phyloP scores from a whole-genome alignment of 2,113 vertebrate species.

The Tragelaphus scriptus region DNA sequence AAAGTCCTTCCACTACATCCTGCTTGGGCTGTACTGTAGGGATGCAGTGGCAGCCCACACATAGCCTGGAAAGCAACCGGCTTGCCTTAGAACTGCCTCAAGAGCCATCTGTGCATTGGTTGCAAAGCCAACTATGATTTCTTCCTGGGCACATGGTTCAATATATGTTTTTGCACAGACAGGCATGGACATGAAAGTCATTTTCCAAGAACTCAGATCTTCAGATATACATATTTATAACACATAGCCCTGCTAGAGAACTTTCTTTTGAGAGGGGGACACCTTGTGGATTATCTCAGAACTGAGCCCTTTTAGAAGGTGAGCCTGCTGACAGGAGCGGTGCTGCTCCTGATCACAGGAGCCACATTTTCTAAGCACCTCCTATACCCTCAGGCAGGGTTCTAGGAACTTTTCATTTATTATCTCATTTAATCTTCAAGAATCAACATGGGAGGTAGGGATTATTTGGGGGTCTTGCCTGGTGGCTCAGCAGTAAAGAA shows the following conservation, averaged over 20 bases:
- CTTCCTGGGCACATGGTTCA: slow-evolving; percentile 59
- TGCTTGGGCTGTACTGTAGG: neutral
- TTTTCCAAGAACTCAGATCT: slow-evolving; percentile 54
- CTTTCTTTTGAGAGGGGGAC: slow-evolving; percentile 61
- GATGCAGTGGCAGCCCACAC: neutral
- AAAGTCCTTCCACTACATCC: slow-evolving; percentile 1
- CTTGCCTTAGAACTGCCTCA: slow-evolving; percentile 35
- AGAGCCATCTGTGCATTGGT: slow-evolving; percentile 17
- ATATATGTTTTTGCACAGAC: slow-evolving; percentile 59
- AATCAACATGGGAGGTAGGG: neutral
- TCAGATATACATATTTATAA: slow-evolving; percentile 36
- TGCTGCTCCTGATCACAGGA: neutral
- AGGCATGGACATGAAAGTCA: slow-evolving; percentile 45
- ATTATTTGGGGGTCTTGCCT: neutral
- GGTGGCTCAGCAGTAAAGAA: neutral
- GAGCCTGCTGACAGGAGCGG: neutral
- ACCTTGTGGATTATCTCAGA: slow-evolving; percentile 65
- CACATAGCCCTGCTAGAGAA: neutral
- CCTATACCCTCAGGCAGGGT: neutral
- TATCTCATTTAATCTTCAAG: neutral
- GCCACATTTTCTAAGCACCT: neutral
- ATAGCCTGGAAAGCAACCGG: slow-evolving; percentile 34
- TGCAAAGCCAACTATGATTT: slow-evolving; percentile 38
- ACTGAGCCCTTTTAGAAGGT: slow-evolving; percentile 44
- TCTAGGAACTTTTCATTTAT: neutral